Evolutionary conservation across 2,113 vertebrate genomes (phyloP), one percentile per base, ranked within the genome.

Genomic region (Colius striatus): DNA sequence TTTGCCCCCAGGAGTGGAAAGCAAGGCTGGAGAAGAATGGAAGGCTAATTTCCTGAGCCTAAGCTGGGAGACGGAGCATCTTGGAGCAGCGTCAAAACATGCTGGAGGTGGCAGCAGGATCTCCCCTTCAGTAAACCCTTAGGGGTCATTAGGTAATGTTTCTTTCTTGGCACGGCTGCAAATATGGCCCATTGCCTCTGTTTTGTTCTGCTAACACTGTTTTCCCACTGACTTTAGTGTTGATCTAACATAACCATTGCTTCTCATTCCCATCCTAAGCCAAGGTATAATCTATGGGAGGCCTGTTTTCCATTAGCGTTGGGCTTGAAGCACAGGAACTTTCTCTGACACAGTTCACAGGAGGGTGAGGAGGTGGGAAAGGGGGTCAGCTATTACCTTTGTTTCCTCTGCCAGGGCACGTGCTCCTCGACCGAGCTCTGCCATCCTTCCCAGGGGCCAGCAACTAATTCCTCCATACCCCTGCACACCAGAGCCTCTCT

Each of bases 301-400:
- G 94, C 89, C 97, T 98, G 98, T 70, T 98, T 98, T 96, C 94
- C 95, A 97, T 98, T 98, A 98, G 93, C 32, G 4, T 53, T 96
- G 90, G 95, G 91, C 95, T 94, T 87, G 89, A 76, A 93, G 87
- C 94, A 53, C 27, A 66, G 78, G 91, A 96, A 91, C 95, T 94
- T 96, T 97, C 94, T 88, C n/a, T 88, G 95, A 67, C 4, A 11
- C 55, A 72, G 97, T 92, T 98, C 97, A 97, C 61, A 22, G 81
- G 61, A 71, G 93, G 92, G 94, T 60, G 82, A 98, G 92, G 84
- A 57, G 87, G 82, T 83, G 58, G 50, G 14, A 84, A 62, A 68
- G 71, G 80, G 87, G 88, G 73, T 92, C 96, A 92, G 95, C 89
- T 96, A 94, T 88, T 96, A 38, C 96, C 86, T 95, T 86, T 90